These are phyloP conservation scores for Orthosia gracilis DNA, from an alignment of 2,888 invertebrate species.

Conservation along the genomic window DNA sequence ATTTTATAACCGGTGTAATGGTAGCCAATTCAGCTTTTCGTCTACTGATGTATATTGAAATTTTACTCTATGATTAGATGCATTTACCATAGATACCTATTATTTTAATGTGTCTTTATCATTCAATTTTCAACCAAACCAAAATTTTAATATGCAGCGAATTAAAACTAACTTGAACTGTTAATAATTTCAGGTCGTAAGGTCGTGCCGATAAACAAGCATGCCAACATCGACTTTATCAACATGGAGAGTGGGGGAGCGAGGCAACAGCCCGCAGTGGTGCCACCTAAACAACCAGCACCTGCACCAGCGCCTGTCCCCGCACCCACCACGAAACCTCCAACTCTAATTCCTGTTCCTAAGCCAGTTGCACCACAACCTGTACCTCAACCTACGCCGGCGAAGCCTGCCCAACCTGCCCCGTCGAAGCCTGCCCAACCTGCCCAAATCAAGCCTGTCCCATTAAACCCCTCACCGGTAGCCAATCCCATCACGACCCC, in stretches of 20 bases:
- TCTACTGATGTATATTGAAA: background rate
- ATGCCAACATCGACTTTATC: constrained; percentile 87
- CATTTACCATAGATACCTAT: background rate
- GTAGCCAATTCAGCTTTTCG: background rate
- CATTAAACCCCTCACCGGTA: constrained; percentile 77
- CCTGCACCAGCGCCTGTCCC: constrained; percentile 57
- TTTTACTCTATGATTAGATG: background rate
- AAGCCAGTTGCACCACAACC: constrained; percentile 60
- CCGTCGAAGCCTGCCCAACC: constrained; percentile 48
- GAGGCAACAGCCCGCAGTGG: constrained; percentile 51
- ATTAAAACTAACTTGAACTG: background rate
- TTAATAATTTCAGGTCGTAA: constrained; percentile 72
- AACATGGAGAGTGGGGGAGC: constrained; percentile 85
- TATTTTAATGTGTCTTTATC: background rate
- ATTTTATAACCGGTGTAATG: background rate
- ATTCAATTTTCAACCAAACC: background rate
- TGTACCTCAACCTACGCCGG: constrained; percentile 33
- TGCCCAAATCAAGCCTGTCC: constrained; percentile 78
- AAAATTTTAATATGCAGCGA: no score
- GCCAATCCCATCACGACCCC: constrained; percentile 81
- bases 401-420: constrained; percentile 54
- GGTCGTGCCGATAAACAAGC: constrained; percentile 80
- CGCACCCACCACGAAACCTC: constrained; percentile 53
- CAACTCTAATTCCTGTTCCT: constrained; percentile 50
- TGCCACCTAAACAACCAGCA: constrained; percentile 53